phyloP scores from a whole-genome alignment of 2,113 vertebrate genomes.

The Myxocyprinus asiaticus region DNA sequence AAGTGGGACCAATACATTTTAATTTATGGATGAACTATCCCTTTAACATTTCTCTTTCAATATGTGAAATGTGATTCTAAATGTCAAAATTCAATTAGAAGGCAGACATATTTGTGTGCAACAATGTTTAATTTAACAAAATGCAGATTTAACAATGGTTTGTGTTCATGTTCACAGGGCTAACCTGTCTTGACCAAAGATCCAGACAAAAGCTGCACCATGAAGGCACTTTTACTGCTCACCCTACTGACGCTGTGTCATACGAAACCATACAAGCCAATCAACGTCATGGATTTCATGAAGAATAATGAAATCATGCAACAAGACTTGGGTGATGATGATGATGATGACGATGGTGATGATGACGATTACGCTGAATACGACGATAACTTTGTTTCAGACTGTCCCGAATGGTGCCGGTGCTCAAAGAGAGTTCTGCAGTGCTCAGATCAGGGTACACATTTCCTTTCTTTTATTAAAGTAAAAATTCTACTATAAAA shows the following conservation, averaged over 20 bases:
- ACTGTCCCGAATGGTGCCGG: constrained; percentile 87
- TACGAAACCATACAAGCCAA: constrained; percentile 78
- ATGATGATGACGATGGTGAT: constrained; percentile 51
- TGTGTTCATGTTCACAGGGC: constrained; percentile 14
- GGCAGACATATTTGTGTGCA: background rate
- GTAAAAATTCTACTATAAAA: no score
- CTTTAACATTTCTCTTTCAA: no score
- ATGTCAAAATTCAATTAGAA: background rate
- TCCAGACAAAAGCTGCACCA: constrained; percentile 57
- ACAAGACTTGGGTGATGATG: constrained; percentile 71
- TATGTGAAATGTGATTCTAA: no score
- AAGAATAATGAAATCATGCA: constrained; percentile 84
- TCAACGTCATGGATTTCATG: constrained; percentile 80
- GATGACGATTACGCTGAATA: constrained; percentile 45
- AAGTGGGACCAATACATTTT: no score
- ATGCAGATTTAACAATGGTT: no score
- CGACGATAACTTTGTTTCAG: constrained; percentile 60
- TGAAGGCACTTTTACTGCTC: constrained; percentile 84
- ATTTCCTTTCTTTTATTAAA: no score
- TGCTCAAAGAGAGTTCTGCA: constrained; percentile 89
- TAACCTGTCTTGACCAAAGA: no score
- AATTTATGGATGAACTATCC: no score
- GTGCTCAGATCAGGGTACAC: constrained; percentile 92
- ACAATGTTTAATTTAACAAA: background rate
- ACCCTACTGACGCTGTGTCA: constrained; percentile 83